Conservation (phyloP, 2,113 vertebrate species). For the Galemys pyrenaicus region DNA sequence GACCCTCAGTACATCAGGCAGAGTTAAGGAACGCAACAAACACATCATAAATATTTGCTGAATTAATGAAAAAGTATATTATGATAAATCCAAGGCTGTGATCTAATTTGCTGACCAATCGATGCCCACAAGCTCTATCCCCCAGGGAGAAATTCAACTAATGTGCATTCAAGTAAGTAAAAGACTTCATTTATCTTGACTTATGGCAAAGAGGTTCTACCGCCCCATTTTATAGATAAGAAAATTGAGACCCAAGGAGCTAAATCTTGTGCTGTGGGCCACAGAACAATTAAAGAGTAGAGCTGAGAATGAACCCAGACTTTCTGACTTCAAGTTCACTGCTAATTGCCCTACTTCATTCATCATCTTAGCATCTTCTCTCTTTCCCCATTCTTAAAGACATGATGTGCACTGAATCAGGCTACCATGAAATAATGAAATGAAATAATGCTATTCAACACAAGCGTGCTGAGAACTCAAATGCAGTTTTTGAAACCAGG, state of each 20-base stretch:
- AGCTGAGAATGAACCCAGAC: neutral
- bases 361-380: neutral
- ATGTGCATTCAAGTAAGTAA: neutral
- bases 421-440: neutral
- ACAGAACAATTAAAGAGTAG: neutral
- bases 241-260: neutral
- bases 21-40: neutral
- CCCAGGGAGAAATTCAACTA: neutral
- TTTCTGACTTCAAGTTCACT: neutral
- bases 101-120: neutral
- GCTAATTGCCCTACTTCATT: neutral
- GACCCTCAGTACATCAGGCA: neutral
- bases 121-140: neutral
- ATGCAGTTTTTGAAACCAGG: slow-evolving; percentile 71
- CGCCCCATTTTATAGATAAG: neutral
- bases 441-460: neutral
- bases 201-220: neutral
- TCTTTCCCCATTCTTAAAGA: neutral
- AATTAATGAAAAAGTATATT: neutral
- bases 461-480: slow-evolving; percentile 39
- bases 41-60: neutral
- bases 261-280: neutral
- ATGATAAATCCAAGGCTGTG: neutral
- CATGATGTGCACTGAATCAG: neutral
- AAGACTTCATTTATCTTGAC: neutral